These are phyloP conservation scores for Neosilurus hyrtlii DNA, from an alignment of 2,797 vertebrate species.

Conservation along the genomic window DNA sequence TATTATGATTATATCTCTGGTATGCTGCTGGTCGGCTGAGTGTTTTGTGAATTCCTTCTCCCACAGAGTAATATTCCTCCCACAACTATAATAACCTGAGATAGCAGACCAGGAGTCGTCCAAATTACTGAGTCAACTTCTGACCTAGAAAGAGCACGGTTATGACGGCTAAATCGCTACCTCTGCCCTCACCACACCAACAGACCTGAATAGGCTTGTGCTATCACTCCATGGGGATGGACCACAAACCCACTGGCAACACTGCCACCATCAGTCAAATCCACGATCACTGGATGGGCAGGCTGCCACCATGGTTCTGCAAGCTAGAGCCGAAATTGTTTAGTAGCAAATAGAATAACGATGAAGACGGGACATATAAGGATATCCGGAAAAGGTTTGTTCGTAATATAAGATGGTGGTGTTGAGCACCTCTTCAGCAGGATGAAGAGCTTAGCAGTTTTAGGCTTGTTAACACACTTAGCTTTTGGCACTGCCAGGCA, in stretches of 20 bases:
- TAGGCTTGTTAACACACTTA: slow-evolving; percentile 47
- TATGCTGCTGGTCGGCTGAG: slow-evolving; percentile 3
- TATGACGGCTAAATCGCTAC: not conserved
- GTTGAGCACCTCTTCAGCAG: slow-evolving; percentile 22
- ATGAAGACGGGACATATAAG: not conserved
- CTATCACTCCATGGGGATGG: not conserved
- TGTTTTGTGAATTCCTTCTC: not conserved
- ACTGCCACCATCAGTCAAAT: not conserved
- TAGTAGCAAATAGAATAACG: not conserved
- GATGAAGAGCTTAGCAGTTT: slow-evolving; percentile 47
- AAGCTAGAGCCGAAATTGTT: not conserved
- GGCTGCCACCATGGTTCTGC: not conserved
- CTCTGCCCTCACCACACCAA: not conserved
- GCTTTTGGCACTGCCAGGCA: slow-evolving; percentile 31
- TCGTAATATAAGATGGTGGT: slow-evolving; percentile 1
- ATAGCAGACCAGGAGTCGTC: not conserved
- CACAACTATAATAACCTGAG: slow-evolving; percentile 4
- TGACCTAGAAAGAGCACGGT: slow-evolving; percentile 1
- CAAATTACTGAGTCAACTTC: slow-evolving; percentile 11
- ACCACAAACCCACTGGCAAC: not conserved
- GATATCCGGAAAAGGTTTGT: not conserved
- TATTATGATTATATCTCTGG: slow-evolving; percentile 14
- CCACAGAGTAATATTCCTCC: not conserved
- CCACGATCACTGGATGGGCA: not conserved
- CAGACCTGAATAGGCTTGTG: not conserved